These are phyloP conservation scores for Leguminivora glycinivorella DNA, from an alignment of 1,140 invertebrate genomes.

Conservation along the genomic window DNA sequence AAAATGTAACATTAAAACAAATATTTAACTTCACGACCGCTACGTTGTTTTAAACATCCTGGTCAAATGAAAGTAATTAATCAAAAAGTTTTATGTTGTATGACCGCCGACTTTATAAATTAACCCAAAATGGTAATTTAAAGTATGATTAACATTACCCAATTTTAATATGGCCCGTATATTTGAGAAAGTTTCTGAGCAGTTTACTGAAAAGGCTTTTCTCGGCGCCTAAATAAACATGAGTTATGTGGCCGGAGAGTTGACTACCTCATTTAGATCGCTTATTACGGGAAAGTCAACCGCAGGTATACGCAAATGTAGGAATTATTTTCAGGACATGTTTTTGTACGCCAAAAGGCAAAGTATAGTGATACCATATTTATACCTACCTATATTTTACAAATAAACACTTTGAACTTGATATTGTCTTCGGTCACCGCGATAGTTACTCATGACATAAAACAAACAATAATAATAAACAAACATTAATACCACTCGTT, in stretches of 20 bases:
- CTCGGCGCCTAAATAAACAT: conserved; percentile 20
- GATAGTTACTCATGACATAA: too few relatives aligned
- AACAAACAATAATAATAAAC: too few relatives aligned
- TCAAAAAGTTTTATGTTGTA: neutral
- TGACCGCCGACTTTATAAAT: neutral
- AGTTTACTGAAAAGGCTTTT: conserved; percentile 12
- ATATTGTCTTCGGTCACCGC: too few relatives aligned
- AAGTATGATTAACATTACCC: conserved; percentile 19
- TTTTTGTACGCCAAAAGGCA: too few relatives aligned
- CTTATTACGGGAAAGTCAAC: neutral
- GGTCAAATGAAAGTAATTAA: neutral
- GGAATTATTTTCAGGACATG: too few relatives aligned
- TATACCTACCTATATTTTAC: too few relatives aligned
- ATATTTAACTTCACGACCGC: neutral
- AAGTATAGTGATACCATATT: too few relatives aligned
- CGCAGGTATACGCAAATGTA: too few relatives aligned
- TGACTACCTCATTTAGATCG: neutral
- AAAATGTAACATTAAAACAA: neutral
- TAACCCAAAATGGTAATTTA: neutral
- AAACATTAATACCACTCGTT: too few relatives aligned
- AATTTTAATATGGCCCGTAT: conserved; percentile 2
- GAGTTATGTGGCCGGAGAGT: neutral
- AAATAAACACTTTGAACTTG: too few relatives aligned
- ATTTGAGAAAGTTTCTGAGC: neutral
- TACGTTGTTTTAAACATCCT: neutral